phyloP scores from a whole-genome alignment of 64 coral and sea anemone species.

The Astreopora myriophthalma region DNA sequence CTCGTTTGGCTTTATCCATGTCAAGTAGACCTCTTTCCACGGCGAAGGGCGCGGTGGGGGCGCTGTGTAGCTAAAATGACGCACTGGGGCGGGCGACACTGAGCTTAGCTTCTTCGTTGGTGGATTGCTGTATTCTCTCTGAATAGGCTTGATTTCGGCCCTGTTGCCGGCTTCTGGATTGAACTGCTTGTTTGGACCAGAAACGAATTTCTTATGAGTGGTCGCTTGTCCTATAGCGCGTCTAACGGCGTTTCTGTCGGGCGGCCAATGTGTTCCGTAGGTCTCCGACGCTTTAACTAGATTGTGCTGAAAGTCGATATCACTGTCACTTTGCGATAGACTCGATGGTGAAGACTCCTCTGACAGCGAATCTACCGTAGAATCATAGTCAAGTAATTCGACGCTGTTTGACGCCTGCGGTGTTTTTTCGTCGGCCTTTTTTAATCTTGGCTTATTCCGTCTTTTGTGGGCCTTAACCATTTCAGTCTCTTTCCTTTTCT shows the following conservation, averaged over 20 bases:
- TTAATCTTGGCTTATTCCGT: not conserved
- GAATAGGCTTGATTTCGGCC: not conserved
- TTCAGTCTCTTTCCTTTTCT: not conserved
- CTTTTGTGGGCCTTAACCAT: not conserved
- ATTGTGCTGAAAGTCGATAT: not conserved
- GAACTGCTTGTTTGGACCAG: not conserved
- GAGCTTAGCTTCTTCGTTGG: not conserved
- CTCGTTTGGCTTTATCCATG: not conserved
- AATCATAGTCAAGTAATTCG: not conserved
- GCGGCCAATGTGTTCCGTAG: not conserved
- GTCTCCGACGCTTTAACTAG: not conserved
- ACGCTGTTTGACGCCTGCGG: not conserved
- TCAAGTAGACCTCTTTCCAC: constrained; percentile 8
- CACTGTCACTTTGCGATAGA: not conserved
- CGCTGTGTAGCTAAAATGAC: not conserved
- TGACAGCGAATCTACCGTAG: not conserved
- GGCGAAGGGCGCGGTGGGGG: constrained; percentile 5
- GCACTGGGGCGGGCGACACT: not conserved
- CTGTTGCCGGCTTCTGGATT: not conserved
- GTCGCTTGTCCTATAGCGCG: not conserved
- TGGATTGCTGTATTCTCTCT: not conserved
- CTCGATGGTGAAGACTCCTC: not conserved
- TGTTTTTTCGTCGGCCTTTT: not conserved
- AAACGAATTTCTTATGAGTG: not conserved
- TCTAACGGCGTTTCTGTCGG: not conserved